Conservation (phyloP, 2,797 vertebrate species). For the Adrianichthys oophorus region DNA sequence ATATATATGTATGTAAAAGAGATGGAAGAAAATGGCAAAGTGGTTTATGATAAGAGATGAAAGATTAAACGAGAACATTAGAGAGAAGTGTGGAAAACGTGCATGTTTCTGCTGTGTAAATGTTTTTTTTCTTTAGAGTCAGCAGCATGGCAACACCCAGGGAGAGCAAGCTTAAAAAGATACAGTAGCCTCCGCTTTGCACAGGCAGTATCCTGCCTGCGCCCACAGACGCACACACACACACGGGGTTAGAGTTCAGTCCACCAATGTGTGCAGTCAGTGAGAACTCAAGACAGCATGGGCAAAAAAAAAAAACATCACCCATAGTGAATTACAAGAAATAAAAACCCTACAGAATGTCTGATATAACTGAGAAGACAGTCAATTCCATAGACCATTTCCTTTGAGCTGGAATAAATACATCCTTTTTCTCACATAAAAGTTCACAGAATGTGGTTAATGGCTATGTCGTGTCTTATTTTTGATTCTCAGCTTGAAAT, state of each 20-base stretch:
- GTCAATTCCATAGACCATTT: slow-evolving; percentile 64
- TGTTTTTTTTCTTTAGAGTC: slow-evolving; percentile 19
- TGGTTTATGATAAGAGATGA: slow-evolving; percentile 54
- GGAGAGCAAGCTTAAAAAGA: slow-evolving; percentile 64
- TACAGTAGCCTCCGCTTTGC: slow-evolving; percentile 71
- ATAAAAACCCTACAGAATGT: slow-evolving; percentile 60
- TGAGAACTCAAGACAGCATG: slow-evolving; percentile 65
- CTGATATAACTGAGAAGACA: slow-evolving; percentile 65
- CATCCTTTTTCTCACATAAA: slow-evolving; percentile 61
- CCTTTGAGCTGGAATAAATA: slow-evolving; percentile 49
- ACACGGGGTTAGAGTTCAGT: slow-evolving; percentile 56
- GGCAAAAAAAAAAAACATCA: slow-evolving; percentile 40
- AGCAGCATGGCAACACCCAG: slow-evolving; percentile 76
- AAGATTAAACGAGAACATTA: slow-evolving; percentile 39
- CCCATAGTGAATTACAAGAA: slow-evolving; percentile 67
- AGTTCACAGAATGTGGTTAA: slow-evolving; percentile 76
- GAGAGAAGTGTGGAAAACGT: slow-evolving; percentile 28
- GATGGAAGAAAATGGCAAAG: slow-evolving; percentile 34
- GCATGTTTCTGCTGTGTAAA: slow-evolving; percentile 39
- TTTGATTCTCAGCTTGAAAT: slow-evolving; percentile 84
- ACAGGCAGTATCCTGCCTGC: slow-evolving; percentile 61
- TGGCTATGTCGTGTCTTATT: slow-evolving; percentile 73
- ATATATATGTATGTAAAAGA: slow-evolving; percentile 6
- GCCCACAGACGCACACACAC: slow-evolving; percentile 59
- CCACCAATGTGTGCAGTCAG: slow-evolving; percentile 57